Conservation (phyloP, 2,113 vertebrate species). For the Oncorhynchus gorbuscha region DNA sequence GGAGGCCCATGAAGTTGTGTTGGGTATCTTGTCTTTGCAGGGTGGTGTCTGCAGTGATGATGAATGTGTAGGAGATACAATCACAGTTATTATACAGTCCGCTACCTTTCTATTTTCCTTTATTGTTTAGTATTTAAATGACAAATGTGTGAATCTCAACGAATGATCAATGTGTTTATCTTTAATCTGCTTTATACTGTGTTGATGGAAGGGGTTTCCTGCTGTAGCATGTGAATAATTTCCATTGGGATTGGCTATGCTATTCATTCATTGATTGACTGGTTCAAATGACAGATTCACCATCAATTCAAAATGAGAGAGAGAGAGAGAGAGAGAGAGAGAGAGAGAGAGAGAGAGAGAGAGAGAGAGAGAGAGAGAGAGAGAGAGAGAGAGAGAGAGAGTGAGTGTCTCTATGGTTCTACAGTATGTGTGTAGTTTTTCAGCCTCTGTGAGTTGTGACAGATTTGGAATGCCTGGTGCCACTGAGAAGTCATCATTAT, state of each 20-base stretch:
- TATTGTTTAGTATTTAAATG: conserved; percentile 47
- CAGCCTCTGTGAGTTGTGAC: neutral
- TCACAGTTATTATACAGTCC: conserved; percentile 49
- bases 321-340: conserved; percentile 43
- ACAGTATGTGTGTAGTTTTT: neutral
- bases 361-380: conserved; percentile 13
- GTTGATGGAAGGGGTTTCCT: conserved; percentile 31
- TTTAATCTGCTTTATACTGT: conserved; percentile 14
- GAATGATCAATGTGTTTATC: conserved; percentile 34
- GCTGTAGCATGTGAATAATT: conserved; percentile 32
- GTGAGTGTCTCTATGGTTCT: conserved; percentile 34
- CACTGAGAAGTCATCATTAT: conserved; percentile 63
- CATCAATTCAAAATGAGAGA: conserved; percentile 14
- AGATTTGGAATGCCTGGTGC: conserved; percentile 41
- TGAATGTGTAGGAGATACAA: conserved; percentile 43
- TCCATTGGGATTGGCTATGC: conserved; percentile 35
- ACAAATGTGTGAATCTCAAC: conserved; percentile 54
- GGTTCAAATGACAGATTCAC: neutral
- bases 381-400: conserved; percentile 24
- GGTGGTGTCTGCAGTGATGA: conserved; percentile 17
- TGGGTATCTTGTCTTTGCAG: neutral
- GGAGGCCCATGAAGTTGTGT: neutral
- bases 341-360: conserved; percentile 21
- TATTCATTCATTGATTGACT: conserved; percentile 26
- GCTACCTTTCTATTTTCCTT: conserved; percentile 38